Evolutionary conservation across 2,797 vertebrate species (phyloP), one percentile per base, ranked within the genome.

Genomic region (Sebastiscus albofasciatus): DNA sequence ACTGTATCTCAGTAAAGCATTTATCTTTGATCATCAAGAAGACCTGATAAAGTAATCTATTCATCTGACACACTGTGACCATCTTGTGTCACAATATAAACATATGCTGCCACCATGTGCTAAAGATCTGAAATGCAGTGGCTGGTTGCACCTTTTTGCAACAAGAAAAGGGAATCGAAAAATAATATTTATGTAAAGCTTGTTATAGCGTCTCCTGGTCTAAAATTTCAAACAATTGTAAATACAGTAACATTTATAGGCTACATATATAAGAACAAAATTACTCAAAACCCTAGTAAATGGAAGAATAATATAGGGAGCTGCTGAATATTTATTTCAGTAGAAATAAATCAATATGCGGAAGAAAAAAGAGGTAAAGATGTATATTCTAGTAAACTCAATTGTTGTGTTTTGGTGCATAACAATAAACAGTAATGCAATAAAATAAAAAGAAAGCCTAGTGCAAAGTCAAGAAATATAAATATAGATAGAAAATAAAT

Each of bases 51-150:
- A 67, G 11, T 56, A 7, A 60, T 61, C 14, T 26, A 1, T 10
- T 66, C 8, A 64, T 8, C 33, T 60, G 22, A 60, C 8, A 31
- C 12, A 20, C 22, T 31, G 20, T 29, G 26, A 24, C 18, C 6
- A 7, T 12, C 10, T 42, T 20, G 8, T 36, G 1, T 61, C 39
- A 79, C 11, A 79, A 31, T 71, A 55, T 33, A 31, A 65, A 66
- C 10, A 46, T 75, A 64, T 91, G 64, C 89, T 91, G 91, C 93
- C 93, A 89, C 79, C 90, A 46, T 83, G 90, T 92, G 95, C 22
- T 42, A 2, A 54, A 77, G 55, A 68, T 27, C 0, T 54, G 26
- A 72, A 88, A 60, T 78, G 33, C 81, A 82, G 31, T 3, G 22
- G 27, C 11, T 42, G 11, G 3, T 42, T 62, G 36, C 1, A 27